Evolutionary conservation across 2,113 vertebrate genomes (phyloP), one percentile per base, ranked within the genome.

Genomic region (Mirza zaza): DNA sequence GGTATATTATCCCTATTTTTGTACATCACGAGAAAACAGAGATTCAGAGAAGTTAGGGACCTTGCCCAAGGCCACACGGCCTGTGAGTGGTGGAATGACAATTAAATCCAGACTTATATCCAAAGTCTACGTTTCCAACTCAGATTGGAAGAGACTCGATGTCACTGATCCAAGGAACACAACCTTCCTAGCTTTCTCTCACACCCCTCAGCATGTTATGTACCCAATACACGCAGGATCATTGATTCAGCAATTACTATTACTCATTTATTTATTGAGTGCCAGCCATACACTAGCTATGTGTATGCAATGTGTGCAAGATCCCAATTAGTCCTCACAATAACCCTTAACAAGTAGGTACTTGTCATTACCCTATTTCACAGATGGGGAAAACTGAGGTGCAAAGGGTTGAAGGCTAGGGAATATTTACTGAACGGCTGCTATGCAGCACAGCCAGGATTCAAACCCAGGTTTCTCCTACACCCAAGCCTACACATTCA

Each of bases 31-130:
- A 61, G 32, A 57, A 71, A 82, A n/a, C 17, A 3, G 80, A 93
- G 34, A 27, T 50, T 81, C 87, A 71, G 75, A 84, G 75, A 90
- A 55, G 87, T 86, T 65, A 55, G 50, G 48, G 34, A 42, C 15
- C 87, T 83, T 70, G 45, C 75, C 83, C 87, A 89, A 87, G 50
- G 59, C 32, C 75, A 92, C 91, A 84, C 45, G 77, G 65, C 67
- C 59, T 42, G 29, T 6, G 15, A 84, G 29, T 9, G 39, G 32
- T 32, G 10, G 34, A 32, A 42, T 20, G 63, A 48, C 21, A 63
- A 34, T 52, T 39, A 42, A 59, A 34, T n/a, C 25, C 76, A 90
- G 65, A 50, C 14, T 36, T 27, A 32, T 68, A 48, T 17, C 52
- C 59, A 52, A 71, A 76, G 57, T 34, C 59, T 48, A 23, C 9